Evolutionary conservation across 2,888 invertebrate species (phyloP).

Genomic region (Lepidocyrtinus sp.): DNA sequence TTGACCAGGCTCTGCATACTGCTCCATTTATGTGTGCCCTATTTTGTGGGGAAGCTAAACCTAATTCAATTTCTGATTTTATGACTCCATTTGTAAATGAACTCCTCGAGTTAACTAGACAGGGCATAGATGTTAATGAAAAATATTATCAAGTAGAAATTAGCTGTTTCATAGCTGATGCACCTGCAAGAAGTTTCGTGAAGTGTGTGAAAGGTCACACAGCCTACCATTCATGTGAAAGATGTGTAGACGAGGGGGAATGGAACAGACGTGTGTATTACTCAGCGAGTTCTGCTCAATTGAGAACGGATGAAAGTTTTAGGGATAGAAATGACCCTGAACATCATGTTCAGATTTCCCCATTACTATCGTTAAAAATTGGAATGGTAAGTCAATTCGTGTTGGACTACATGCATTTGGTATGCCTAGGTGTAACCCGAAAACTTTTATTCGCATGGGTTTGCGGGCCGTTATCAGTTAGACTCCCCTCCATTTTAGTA

Average conservation of each 20-base stretch:
- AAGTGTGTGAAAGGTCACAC: constrained; percentile 33
- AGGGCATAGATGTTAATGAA: constrained; percentile 19
- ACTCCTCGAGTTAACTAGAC: neutral
- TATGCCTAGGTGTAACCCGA: constrained; percentile 32
- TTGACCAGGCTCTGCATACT: constrained; percentile 12
- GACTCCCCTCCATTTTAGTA: neutral
- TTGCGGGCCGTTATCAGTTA: neutral
- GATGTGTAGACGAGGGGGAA: constrained; percentile 7
- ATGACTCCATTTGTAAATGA: constrained; percentile 26
- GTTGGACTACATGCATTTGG: constrained; percentile 46
- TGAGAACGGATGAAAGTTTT: constrained; percentile 5
- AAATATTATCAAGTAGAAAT: neutral
- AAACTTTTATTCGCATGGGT: constrained; percentile 25
- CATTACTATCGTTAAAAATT: neutral
- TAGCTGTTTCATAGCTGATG: constrained; percentile 24
- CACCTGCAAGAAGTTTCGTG: constrained; percentile 22
- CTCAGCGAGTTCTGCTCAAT: neutral
- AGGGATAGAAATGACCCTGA: neutral
- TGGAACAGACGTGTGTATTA: neutral
- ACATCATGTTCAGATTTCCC: neutral
- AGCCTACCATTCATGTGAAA: constrained; percentile 27
- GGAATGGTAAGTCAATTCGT: constrained; percentile 24
- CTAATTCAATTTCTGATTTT: constrained; percentile 20
- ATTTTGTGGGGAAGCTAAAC: constrained; percentile 39
- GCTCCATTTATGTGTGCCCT: constrained; percentile 23